Evolutionary conservation across 1,140 invertebrate species (phyloP).

Genomic region (Leptestheria dahalacensis): DNA sequence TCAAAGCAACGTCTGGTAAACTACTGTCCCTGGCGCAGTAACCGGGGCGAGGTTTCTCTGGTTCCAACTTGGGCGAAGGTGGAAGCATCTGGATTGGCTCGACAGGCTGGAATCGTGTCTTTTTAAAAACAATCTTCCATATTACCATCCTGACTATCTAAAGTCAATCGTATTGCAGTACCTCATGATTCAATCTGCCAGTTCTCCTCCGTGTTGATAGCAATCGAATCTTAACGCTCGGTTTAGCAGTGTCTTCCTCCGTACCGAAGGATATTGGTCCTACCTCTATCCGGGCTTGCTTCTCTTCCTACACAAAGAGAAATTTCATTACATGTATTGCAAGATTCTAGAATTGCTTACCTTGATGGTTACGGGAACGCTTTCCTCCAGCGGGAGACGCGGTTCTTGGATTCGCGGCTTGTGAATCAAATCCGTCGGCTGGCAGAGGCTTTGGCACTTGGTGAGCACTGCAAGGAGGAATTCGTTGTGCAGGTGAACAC

Average conservation of each 20-base stretch:
- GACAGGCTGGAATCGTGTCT: constrained; percentile 27
- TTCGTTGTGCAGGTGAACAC: constrained; percentile 65
- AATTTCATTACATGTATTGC: too few species aligned
- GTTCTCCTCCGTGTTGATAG: too few species aligned
- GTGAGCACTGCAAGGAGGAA: constrained; percentile 63
- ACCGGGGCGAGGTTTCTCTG: constrained; percentile 18
- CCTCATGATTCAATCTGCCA: constrained; percentile 35
- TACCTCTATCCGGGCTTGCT: too few species aligned
- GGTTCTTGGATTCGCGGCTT: background rate
- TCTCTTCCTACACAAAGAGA: too few species aligned
- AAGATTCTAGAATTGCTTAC: too few species aligned
- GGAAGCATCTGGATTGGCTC: constrained; percentile 25
- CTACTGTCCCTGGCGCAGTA: constrained; percentile 30
- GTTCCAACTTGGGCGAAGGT: constrained; percentile 13
- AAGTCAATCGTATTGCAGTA: constrained; percentile 24
- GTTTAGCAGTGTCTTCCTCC: too few species aligned
- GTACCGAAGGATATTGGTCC: too few species aligned
- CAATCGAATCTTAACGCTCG: too few species aligned
- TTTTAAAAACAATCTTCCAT: constrained; percentile 14
- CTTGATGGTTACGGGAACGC: too few species aligned
- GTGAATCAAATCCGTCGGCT: background rate
- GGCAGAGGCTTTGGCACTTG: constrained; percentile 48
- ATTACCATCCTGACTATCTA: background rate
- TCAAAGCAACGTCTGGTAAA: constrained; percentile 56
- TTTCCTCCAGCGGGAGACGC: too few species aligned